These are phyloP conservation scores for Poecile atricapillus DNA, from an alignment of 2,113 vertebrate genomes.

Conservation along the genomic window DNA sequence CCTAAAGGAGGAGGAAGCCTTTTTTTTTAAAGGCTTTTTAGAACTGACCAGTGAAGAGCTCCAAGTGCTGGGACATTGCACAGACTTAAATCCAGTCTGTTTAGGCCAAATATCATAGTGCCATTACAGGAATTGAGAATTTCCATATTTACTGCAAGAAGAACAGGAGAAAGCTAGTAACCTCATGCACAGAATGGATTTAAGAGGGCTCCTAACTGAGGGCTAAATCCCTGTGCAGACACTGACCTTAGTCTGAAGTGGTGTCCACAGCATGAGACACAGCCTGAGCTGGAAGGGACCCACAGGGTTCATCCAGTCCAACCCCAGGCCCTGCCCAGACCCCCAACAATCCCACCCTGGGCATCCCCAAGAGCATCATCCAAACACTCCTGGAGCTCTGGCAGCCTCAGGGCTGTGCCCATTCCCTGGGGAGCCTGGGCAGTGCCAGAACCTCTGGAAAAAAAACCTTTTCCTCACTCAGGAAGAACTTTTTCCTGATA, in stretches of 20 bases:
- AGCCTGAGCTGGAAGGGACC: neutral
- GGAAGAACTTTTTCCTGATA: neutral
- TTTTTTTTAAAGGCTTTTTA: neutral
- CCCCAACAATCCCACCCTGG: neutral
- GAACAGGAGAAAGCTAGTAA: neutral
- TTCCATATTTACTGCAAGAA: neutral
- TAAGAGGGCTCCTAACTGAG: neutral
- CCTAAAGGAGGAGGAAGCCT: too few species aligned
- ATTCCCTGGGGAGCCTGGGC: neutral
- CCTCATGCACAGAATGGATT: neutral
- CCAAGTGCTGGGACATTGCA: neutral
- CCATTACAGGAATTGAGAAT: neutral
- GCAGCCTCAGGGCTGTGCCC: neutral
- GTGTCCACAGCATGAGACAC: neutral
- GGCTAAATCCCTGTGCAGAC: neutral
- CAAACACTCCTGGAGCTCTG: neutral
- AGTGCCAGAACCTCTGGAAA: neutral
- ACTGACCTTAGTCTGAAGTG: neutral
- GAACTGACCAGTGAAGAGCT: neutral
- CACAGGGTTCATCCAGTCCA: neutral
- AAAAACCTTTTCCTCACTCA: neutral
- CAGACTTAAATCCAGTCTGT: neutral
- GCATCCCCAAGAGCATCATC: rapidly evolving
- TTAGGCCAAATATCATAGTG: neutral
- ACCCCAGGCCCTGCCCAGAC: neutral